Base-by-base conservation (phyloP, 2,113 vertebrate species). In the Xiphophorus couchianus region DNA sequence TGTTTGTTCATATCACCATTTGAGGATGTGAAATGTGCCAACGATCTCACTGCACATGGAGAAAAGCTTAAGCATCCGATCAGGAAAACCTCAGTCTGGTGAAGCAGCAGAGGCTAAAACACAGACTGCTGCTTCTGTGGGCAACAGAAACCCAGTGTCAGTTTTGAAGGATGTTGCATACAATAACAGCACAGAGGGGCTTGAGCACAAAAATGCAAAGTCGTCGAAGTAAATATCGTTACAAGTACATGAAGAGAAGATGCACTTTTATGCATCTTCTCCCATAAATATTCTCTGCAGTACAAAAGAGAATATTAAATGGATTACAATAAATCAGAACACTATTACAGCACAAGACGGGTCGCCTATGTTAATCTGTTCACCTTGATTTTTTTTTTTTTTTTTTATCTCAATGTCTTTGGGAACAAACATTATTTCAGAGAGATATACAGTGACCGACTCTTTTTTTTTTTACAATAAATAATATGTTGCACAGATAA, bases 241-340 rank as follows among this genome's bases (percentile, higher is more conserved):
- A 75, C 65, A 33, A 7, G 12, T 60, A 2, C n/a, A n/a, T n/a
- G n/a, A n/a, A n/a, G n/a, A n/a, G n/a, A n/a, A n/a, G n/a, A n/a
- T 68, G 54, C 12, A 6, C 67, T 35, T 70, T 72, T 30, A 30
- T 61, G 13, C 42, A 28, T 42, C 35, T 58, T 11, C 22, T 67
- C 19, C 5, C 12, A 77, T 77, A 64, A 81, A 17, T 81, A 3
- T 31, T 79, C 48, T 69, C 54, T 73, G 39, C 64, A 14, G 42
- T 76, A 35, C 37, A 71, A 70, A 80, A 8, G 29, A 69, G 0
- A 28, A 28, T 28, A 28, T 28, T 28, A 28, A 28, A 28, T 28
- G 28, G 28, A 28, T 64, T 58, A 54, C 4, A 64, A 15, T 48
- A 22, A 66, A 67, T 22, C 74, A 12, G 61, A 83, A 79, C 31